phyloP scores from a whole-genome alignment of 2,888 invertebrate genomes.

The Dascillus cervinus region DNA sequence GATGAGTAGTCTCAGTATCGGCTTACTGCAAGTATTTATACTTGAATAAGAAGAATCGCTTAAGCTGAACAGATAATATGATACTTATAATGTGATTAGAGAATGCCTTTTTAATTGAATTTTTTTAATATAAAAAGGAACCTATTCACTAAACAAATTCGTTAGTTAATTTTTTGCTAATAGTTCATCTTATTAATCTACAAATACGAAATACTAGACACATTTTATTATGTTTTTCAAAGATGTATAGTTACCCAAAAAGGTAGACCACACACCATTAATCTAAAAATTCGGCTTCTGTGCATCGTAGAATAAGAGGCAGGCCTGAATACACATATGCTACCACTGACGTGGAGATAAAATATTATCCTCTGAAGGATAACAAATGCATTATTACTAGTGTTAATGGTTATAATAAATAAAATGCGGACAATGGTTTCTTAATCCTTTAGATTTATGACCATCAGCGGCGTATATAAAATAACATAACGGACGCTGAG shows the following conservation, averaged over 20 bases:
- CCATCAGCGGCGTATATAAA: conserved; percentile 19
- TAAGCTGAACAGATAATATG: no score
- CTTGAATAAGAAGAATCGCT: no score
- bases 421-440: conserved; percentile 43
- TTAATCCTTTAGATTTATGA: conserved; percentile 43
- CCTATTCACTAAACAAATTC: no score
- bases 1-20: no score
- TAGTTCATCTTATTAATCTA: no score
- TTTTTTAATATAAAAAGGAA: no score
- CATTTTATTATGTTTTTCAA: conserved; percentile 40
- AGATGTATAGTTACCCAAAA: conserved; percentile 39
- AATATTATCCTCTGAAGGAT: conserved; percentile 43
- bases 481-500: conserved; percentile 34
- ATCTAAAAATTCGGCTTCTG: conserved; percentile 37
- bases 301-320: conserved; percentile 19
- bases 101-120: no score
- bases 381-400: conserved; percentile 46
- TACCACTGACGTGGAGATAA: conserved; percentile 37
- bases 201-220: no score
- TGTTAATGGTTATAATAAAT: conserved; percentile 45
- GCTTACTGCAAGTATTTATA: no score
- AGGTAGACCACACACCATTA: conserved; percentile 39
- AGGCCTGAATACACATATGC: conserved; percentile 34
- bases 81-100: no score
- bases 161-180: no score